Conservation (phyloP, 2,888 invertebrate genomes). For the Clistopyga incitator region DNA sequence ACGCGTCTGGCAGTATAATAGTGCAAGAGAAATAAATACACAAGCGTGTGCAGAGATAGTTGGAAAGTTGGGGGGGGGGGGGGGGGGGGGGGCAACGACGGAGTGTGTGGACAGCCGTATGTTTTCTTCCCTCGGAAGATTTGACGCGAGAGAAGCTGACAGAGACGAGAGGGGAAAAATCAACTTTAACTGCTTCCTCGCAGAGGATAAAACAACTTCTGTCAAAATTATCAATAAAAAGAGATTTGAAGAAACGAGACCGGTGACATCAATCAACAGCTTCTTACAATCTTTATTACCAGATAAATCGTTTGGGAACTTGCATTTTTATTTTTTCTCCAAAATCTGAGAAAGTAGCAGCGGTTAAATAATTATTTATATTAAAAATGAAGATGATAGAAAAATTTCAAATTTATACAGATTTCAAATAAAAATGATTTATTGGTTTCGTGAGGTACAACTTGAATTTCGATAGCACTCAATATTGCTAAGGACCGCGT, state of each 20-base stretch:
- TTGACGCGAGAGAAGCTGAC: not conserved
- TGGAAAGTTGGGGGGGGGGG: not conserved
- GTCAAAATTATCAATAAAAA: slow-evolving; percentile 1
- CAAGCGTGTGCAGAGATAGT: not conserved
- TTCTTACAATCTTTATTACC: not conserved
- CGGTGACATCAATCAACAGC: not conserved
- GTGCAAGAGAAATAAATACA: slow-evolving; percentile 45
- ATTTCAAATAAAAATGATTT: too few species aligned
- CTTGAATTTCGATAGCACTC: too few species aligned
- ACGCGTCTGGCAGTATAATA: slow-evolving; percentile 43
- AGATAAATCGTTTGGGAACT: not conserved
- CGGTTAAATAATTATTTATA: not conserved
- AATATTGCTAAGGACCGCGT: too few species aligned
- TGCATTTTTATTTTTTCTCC: not conserved
- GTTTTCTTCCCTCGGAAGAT: not conserved
- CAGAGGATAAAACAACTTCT: not conserved
- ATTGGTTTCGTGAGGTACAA: too few species aligned
- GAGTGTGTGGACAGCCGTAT: slow-evolving; percentile 14
- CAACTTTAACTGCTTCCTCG: not conserved
- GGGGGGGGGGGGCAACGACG: too few species aligned
- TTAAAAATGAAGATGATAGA: not conserved
- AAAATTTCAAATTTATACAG: too few species aligned
- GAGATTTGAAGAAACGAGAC: not conserved
- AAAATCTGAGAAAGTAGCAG: not conserved
- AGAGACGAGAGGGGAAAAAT: not conserved